Percentiles rank a stretch among this genome's conserved stretches.
Conservation (phyloP, 2,113 vertebrate genomes). For the Sapayoa aenigma region DNA sequence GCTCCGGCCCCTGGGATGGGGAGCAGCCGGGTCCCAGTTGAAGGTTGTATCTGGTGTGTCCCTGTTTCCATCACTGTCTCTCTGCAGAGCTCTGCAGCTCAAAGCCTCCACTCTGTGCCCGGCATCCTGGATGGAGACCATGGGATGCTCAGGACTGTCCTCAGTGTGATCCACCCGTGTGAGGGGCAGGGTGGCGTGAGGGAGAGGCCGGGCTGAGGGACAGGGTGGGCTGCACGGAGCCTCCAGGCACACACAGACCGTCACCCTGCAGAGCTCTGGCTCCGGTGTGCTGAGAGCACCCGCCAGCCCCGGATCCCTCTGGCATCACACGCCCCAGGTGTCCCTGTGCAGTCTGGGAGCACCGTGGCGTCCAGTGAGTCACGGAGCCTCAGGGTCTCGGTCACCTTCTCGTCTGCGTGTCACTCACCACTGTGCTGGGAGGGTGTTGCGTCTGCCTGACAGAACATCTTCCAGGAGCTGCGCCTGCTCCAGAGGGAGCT, state of each 20-base stretch:
- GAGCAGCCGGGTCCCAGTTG: neutral
- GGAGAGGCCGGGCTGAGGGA: neutral
- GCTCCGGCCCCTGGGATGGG: accelerated
- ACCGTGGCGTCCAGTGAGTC: neutral
- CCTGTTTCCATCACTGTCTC: accelerated
- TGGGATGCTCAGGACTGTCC: neutral
- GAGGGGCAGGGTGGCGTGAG: neutral
- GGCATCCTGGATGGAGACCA: accelerated
- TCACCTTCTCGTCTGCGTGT: neutral
- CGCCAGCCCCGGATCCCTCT: accelerated
- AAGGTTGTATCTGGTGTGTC: accelerated
- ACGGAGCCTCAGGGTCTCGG: accelerated
- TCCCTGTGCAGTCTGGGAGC: neutral
- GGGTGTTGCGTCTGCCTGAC: neutral
- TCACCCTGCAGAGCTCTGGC: neutral
- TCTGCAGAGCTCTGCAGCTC: neutral
- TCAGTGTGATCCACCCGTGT: accelerated
- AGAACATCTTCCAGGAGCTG: neutral
- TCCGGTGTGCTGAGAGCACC: accelerated
- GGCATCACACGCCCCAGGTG: accelerated
- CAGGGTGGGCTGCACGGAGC: neutral
- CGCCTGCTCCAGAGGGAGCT: neutral
- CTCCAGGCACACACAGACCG: neutral
- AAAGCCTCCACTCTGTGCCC: accelerated
- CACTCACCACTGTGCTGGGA: accelerated